Percentiles rank a stretch among this genome's conserved stretches.
These are phyloP conservation scores for Spisula solida DNA, from an alignment of 2,888 invertebrate species.

Conservation along the genomic window DNA sequence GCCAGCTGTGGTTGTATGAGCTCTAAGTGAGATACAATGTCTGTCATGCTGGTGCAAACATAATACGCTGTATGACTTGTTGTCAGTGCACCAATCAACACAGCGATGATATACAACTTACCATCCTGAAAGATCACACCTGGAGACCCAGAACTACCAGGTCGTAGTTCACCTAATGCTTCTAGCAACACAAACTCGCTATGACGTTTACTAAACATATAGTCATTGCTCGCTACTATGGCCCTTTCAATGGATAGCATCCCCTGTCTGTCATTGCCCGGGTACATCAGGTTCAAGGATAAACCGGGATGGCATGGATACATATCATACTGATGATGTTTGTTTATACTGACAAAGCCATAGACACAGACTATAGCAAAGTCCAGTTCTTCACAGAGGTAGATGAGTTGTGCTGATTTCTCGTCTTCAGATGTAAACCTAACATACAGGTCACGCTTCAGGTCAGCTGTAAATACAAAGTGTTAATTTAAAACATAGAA, in stretches of 20 bases:
- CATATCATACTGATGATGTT: not conserved
- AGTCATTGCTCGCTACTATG: no score
- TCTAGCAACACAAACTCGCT: no score
- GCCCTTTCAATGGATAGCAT: no score
- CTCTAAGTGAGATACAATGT: not conserved
- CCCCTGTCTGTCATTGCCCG: no score
- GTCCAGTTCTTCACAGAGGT: not conserved
- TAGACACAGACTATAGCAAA: not conserved
- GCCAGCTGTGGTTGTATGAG: not conserved
- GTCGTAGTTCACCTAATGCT: no score
- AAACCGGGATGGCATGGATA: not conserved
- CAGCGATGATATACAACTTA: no score
- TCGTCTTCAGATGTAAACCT: not conserved
- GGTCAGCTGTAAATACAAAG: not conserved
- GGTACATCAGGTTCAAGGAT: not conserved
- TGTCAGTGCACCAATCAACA: not conserved
- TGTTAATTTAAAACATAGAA: not conserved
- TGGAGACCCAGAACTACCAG: no score
- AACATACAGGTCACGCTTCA: not conserved
- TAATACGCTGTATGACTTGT: not conserved
- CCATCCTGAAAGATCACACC: no score
- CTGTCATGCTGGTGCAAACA: not conserved
- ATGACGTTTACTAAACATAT: no score
- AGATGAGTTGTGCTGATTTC: not conserved
- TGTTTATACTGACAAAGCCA: not conserved